Percentiles rank a stretch among this genome's conserved stretches.
phyloP scores from a whole-genome alignment of 2,113 vertebrate genomes.

The Callithrix jacchus region DNA sequence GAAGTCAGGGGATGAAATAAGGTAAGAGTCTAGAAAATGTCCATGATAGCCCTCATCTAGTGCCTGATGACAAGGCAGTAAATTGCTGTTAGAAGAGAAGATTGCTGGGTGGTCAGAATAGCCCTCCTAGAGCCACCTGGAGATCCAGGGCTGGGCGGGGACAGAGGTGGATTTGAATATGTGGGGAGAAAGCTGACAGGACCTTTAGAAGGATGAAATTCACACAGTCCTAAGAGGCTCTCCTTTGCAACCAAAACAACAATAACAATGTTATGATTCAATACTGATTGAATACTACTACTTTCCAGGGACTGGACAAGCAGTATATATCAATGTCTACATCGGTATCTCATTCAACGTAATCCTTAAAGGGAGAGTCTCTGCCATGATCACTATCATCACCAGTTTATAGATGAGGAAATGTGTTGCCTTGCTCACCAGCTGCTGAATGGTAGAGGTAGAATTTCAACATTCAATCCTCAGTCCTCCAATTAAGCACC shows the following conservation, averaged over 20 bases:
- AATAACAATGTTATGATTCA: neutral
- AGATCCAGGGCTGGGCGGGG: neutral
- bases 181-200: neutral
- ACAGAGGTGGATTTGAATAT: neutral
- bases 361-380: neutral
- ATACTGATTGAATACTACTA: neutral
- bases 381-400: neutral
- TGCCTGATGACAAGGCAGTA: rapidly evolving
- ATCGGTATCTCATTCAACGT: neutral
- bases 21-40: neutral
- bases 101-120: too few relatives aligned
- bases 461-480: neutral
- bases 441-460: neutral
- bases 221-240: neutral
- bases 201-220: neutral
- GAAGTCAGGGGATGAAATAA: neutral
- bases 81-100: neutral
- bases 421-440: neutral
- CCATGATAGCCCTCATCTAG: neutral
- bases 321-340: neutral
- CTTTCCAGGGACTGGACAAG: neutral
- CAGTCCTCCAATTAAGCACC: neutral
- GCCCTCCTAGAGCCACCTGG: neutral
- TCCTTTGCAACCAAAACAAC: neutral
- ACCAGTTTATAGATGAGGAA: neutral